Percentiles rank a stretch among this genome's conserved stretches.
Evolutionary conservation across 2,797 vertebrate species (phyloP).

Genomic region (Margarornis squamiger): DNA sequence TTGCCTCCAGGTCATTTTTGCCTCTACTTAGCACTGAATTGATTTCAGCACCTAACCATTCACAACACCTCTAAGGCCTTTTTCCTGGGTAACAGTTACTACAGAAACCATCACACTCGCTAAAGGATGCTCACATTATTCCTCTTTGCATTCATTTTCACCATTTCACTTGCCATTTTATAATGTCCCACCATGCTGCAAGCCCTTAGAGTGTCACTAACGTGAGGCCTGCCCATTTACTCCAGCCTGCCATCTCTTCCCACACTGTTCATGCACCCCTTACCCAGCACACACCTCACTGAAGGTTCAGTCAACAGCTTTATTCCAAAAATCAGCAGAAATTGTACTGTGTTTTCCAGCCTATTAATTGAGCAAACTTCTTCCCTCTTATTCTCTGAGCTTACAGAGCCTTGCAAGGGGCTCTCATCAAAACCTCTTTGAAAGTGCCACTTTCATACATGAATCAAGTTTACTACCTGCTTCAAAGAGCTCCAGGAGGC

Average conservation of each 20-base stretch:
- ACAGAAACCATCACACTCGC: background rate
- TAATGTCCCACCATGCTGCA: background rate
- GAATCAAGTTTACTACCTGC: background rate
- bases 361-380: background rate
- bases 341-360: background rate
- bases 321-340: background rate
- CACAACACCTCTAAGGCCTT: background rate
- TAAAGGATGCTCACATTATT: background rate
- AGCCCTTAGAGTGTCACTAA: background rate
- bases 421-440: background rate
- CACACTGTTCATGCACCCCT: background rate
- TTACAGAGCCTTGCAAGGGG: background rate
- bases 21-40: background rate
- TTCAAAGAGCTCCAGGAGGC: background rate
- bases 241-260: background rate
- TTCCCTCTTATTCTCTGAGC: background rate
- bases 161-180: background rate
- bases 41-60: background rate
- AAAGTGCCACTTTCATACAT: background rate
- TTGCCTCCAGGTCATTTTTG: background rate
- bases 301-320: background rate
- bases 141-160: background rate
- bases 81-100: background rate
- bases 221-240: background rate
- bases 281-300: background rate